These are phyloP conservation scores for Bungarus multicinctus DNA, from an alignment of 2,113 vertebrate species.

Conservation along the genomic window DNA sequence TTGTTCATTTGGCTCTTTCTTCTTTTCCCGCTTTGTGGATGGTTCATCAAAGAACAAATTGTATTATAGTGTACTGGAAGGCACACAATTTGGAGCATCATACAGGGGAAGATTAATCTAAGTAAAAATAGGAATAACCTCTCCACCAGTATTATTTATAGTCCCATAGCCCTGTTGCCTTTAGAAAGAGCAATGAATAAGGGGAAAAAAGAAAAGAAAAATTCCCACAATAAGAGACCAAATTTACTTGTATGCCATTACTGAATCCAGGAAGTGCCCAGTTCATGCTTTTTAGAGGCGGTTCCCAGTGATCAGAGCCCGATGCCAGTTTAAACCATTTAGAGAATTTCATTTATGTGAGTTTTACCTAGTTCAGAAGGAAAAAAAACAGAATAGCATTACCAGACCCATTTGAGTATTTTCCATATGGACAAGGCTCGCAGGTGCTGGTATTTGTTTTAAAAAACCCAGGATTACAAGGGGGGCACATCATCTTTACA, in stretches of 20 bases:
- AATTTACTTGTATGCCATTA: background rate
- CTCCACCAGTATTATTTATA: background rate
- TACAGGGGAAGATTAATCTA: background rate
- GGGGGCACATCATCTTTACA: slow-evolving; percentile 78
- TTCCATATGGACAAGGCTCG: slow-evolving; percentile 78
- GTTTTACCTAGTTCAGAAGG: background rate
- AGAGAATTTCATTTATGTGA: background rate
- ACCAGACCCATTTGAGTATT: slow-evolving; percentile 91
- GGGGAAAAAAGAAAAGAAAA: background rate
- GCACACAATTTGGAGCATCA: background rate
- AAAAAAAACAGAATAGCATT: slow-evolving; percentile 14
- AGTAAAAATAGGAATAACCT: background rate
- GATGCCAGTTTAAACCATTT: background rate
- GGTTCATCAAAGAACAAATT: background rate
- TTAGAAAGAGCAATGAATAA: background rate
- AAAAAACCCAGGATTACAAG: slow-evolving; percentile 94
- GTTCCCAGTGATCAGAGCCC: background rate
- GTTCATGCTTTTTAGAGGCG: background rate
- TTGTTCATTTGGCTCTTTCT: background rate
- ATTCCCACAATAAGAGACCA: background rate
- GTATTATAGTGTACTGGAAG: background rate
- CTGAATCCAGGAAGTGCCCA: background rate
- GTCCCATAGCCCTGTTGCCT: background rate
- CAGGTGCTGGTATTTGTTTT: slow-evolving; percentile 78
- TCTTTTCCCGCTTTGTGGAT: background rate